A percentile compares a stretch with the other conserved stretches of the same genome.
Conservation (phyloP, 2,113 vertebrate genomes). For the Pelmatolapia mariae region DNA sequence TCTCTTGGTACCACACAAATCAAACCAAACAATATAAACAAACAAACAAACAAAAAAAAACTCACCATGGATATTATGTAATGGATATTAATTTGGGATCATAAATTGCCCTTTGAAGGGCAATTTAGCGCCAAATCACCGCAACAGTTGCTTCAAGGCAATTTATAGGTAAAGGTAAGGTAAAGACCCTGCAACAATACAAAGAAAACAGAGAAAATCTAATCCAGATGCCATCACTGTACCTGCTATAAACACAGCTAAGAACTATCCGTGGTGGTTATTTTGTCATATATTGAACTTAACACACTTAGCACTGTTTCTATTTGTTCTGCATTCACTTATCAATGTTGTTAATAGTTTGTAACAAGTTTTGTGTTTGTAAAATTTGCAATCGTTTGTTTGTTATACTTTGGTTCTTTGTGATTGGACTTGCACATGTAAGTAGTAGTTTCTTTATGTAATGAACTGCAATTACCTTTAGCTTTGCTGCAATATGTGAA, state of each 20-base stretch:
- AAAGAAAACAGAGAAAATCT: not conserved
- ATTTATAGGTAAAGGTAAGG: not conserved
- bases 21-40: not conserved
- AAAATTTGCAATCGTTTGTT: not conserved
- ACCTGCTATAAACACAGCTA: not conserved
- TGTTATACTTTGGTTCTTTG: not conserved
- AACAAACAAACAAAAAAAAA: not conserved
- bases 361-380: rapidly evolving
- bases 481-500: not conserved
- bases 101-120: not conserved
- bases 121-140: not conserved
- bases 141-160: not conserved
- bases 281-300: not conserved
- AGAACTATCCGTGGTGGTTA: not conserved
- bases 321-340: not conserved
- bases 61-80: not conserved
- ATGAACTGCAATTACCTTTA: not conserved
- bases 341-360: not conserved
- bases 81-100: not conserved
- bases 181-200: not conserved
- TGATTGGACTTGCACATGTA: not conserved
- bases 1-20: not conserved
- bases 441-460: not conserved
- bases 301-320: not conserved
- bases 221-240: not conserved